Evolutionary conservation across 2,113 vertebrate genomes (phyloP), one percentile per base, ranked within the genome.

Genomic region (Thamnophis sirtalis): DNA sequence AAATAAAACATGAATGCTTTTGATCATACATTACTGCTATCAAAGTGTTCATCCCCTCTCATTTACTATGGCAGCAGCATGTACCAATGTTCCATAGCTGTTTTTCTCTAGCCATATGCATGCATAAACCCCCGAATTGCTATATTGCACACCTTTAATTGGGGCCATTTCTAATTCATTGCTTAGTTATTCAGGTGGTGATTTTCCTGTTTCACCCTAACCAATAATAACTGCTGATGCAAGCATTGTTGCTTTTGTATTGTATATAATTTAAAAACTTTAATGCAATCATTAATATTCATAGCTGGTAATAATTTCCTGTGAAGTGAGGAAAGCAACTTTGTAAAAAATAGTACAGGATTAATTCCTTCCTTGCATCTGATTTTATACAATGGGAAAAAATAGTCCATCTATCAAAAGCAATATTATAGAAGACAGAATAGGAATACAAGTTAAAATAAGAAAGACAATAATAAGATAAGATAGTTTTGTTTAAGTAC

Each of bases 211-310:
- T 38, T 80, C 33, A 38, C 68, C 15, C 15, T 80, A 80, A 80
- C 15, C n/a, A 94, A 91, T 90, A 91, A 92, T 63, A n/a, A 87
- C 55, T 92, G 93, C n/a, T 87, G 56, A 4, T 55, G 63, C 53
- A 89, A 88, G 11, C 9, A n/a, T 88, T 51, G 49, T 24, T 91
- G 49, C 21, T 53, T 24, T 50, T 73, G 33, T 43, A 68, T 60
- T 91, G n/a, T 91, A 11, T 1, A 49, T 80, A 21, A 91, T 43
- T 28, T 73, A 54, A 43, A n/a, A n/a, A 7, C 5, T 68, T 33
- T 63, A 26, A 84, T 11, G 51, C 9, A 80, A 56, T 33, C 55
- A 28, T 55, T 5, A 38, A 58, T 8, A 8, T 88, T 28, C 60
- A 48, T 28, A 5, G 15, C 48, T 24, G 21, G 86, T 1, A 13